These are phyloP conservation scores for Mus minutoides DNA, from an alignment of 2,797 vertebrate genomes.

Conservation along the genomic window DNA sequence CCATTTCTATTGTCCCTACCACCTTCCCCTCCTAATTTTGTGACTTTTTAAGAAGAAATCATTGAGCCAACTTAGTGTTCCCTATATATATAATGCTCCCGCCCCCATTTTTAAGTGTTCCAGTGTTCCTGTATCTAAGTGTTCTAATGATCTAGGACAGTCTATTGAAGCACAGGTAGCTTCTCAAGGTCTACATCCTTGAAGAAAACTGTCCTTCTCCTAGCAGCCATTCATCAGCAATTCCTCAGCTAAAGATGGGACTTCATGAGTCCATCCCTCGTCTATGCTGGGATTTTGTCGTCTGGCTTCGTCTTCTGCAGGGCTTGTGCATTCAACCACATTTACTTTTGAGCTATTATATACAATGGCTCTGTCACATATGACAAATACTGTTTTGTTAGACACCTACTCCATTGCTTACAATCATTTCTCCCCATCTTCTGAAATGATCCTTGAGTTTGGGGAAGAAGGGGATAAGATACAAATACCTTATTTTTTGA, in stretches of 20 bases:
- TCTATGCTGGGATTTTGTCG: background rate
- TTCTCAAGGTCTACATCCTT: background rate
- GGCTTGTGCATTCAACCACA: background rate
- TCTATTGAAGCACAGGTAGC: background rate
- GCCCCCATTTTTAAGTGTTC: background rate
- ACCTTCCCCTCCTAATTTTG: background rate
- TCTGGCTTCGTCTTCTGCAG: background rate
- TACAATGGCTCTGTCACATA: background rate
- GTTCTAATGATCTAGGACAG: background rate
- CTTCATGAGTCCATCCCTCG: background rate
- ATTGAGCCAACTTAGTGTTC: background rate
- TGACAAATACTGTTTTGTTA: background rate
- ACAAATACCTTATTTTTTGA: background rate
- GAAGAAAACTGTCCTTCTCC: background rate
- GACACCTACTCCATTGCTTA: background rate
- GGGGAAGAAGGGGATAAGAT: background rate
- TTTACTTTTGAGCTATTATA: background rate
- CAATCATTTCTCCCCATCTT: background rate
- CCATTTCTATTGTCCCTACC: background rate
- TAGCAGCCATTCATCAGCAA: background rate
- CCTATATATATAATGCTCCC: background rate
- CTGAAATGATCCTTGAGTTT: background rate
- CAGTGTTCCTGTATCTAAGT: background rate
- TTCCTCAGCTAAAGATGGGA: background rate
- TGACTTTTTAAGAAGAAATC: background rate